Conservation (phyloP, 2,113 vertebrate genomes). For the Oncorhynchus keta region DNA sequence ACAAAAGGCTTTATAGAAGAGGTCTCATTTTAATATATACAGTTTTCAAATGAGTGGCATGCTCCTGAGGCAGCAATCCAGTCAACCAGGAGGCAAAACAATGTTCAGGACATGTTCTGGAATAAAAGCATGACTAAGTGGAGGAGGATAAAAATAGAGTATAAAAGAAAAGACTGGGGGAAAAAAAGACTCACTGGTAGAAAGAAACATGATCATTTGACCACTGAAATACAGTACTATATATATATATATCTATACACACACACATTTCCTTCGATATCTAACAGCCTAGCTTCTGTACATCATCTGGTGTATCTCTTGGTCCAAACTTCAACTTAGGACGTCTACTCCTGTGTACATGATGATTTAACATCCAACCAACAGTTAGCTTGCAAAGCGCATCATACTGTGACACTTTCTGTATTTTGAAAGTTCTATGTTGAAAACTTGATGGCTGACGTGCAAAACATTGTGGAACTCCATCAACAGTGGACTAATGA, state of each 20-base stretch:
- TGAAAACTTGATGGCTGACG: too few species aligned
- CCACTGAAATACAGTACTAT: not conserved
- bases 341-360: not conserved
- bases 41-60: slow-evolving; percentile 45
- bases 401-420: too few species aligned
- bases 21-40: slow-evolving; percentile 60
- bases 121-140: slow-evolving; percentile 23
- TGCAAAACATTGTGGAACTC: too few species aligned
- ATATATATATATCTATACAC: not conserved
- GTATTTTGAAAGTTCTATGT: too few species aligned
- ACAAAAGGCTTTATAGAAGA: slow-evolving; percentile 37
- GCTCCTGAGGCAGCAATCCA: slow-evolving; percentile 22
- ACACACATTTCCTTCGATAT: slow-evolving; percentile 23
- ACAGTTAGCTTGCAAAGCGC: not conserved
- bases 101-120: slow-evolving; percentile 23
- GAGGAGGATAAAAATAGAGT: slow-evolving; percentile 20
- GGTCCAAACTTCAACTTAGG: not conserved
- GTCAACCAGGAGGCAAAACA: slow-evolving; percentile 24
- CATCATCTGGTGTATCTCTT: not conserved
- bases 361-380: slow-evolving; percentile 9
- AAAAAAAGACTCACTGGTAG: slow-evolving; percentile 21
- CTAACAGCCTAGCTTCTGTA: slow-evolving; percentile 38
- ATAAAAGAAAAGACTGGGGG: slow-evolving; percentile 23
- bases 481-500: too few species aligned
- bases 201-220: slow-evolving; percentile 35